Conservation (phyloP, 2,797 vertebrate species). For the Enoplosus armatus region DNA sequence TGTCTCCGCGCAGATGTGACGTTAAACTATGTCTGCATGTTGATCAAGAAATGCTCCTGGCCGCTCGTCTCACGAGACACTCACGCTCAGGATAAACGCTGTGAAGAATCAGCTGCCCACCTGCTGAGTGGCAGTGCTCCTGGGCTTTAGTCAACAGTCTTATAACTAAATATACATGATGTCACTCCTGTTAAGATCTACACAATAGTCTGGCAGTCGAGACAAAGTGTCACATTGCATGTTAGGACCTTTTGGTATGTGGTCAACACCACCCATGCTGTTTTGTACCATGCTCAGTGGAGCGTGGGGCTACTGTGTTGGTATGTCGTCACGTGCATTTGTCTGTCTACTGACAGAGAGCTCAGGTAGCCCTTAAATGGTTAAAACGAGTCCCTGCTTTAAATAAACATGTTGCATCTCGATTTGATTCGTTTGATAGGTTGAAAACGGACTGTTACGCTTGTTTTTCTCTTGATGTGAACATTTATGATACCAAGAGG, state of each 20-base stretch:
- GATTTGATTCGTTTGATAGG: background rate
- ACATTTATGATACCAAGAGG: background rate
- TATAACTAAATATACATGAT: constrained; percentile 1
- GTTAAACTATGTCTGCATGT: background rate
- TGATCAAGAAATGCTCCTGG: constrained; percentile 10
- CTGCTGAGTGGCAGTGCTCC: constrained; percentile 42
- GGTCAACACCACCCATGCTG: background rate
- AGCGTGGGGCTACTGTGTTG: constrained; percentile 17
- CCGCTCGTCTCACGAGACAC: constrained; percentile 53
- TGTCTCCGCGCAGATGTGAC: background rate
- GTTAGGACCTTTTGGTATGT: constrained; percentile 35
- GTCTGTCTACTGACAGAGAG: background rate
- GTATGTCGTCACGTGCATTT: constrained; percentile 28
- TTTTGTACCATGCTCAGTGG: constrained; percentile 4
- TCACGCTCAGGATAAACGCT: constrained; percentile 18
- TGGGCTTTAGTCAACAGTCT: background rate
- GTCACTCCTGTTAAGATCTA: background rate
- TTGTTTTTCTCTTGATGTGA: background rate
- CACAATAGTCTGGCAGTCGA: constrained; percentile 16
- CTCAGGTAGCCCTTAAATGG: constrained; percentile 9
- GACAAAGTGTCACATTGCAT: constrained; percentile 46
- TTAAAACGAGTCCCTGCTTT: background rate
- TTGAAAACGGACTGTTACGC: background rate
- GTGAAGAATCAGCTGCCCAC: constrained; percentile 30
- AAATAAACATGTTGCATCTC: background rate